Evolutionary conservation across 2,113 vertebrate species (phyloP).

Genomic region (Clarias magur): DNA sequence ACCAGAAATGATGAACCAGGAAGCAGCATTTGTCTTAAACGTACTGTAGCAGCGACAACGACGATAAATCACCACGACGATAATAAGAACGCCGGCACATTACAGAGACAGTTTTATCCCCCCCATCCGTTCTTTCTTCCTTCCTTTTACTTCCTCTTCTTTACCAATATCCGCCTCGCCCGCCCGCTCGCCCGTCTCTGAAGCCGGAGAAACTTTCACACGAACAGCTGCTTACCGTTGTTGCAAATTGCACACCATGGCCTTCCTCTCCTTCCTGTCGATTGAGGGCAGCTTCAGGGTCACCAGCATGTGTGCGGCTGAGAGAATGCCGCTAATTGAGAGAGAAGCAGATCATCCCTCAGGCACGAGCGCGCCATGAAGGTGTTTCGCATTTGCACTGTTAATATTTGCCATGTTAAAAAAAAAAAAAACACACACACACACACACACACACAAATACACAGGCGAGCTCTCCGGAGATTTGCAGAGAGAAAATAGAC

Average conservation of each 20-base stretch:
- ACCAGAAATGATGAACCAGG: background rate
- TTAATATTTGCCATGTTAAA: slow-evolving; percentile 57
- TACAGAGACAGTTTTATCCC: background rate
- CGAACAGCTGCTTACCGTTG: slow-evolving; percentile 53
- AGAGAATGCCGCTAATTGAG: slow-evolving; percentile 62
- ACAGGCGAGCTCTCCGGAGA: slow-evolving; percentile 36
- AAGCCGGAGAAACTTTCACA: slow-evolving; percentile 47
- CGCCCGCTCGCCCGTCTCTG: slow-evolving; percentile 31
- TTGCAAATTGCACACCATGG: slow-evolving; percentile 43
- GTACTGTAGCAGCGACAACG: background rate
- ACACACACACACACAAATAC: too few species aligned
- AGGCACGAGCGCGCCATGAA: slow-evolving; percentile 41
- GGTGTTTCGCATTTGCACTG: slow-evolving; percentile 55
- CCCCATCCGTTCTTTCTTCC: background rate
- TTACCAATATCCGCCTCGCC: slow-evolving; percentile 32
- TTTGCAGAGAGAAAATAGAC: slow-evolving; percentile 35
- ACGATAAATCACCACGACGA: background rate
- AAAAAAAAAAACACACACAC: background rate
- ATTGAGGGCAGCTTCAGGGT: slow-evolving; percentile 47
- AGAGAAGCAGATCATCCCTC: slow-evolving; percentile 55
- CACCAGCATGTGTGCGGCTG: slow-evolving; percentile 43
- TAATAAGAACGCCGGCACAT: background rate
- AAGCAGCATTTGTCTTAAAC: background rate
- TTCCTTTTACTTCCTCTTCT: slow-evolving; percentile 36
- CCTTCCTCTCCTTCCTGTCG: slow-evolving; percentile 11